phyloP scores from a whole-genome alignment of 2,888 invertebrate species.

The Plebejus anna region DNA sequence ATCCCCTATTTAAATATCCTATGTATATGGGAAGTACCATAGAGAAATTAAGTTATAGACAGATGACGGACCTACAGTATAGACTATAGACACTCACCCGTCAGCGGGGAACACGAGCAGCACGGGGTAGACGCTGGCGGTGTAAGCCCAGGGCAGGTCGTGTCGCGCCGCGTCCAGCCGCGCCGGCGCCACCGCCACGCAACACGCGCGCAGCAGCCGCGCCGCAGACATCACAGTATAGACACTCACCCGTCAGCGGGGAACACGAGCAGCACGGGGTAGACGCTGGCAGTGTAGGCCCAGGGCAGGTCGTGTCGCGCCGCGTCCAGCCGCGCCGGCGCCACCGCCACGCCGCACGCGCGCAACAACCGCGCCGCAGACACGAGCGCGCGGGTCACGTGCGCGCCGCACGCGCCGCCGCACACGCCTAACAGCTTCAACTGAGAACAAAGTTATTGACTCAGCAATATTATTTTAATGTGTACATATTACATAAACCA shows the following conservation, averaged over 20 bases:
- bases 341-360: slow-evolving; percentile 55
- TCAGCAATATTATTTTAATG: not conserved
- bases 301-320: slow-evolving; percentile 92
- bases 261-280: slow-evolving; percentile 90
- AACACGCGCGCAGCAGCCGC: slow-evolving; percentile 79
- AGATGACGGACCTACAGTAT: too few relatives aligned
- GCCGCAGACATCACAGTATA: slow-evolving; percentile 75
- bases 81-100: slow-evolving; percentile 63
- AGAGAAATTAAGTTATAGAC: too few relatives aligned
- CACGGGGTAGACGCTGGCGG: slow-evolving; percentile 88
- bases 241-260: slow-evolving; percentile 82
- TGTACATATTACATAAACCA: not conserved
- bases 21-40: too few relatives aligned
- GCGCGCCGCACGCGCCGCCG: slow-evolving; percentile 87
- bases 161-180: slow-evolving; percentile 90
- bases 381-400: slow-evolving; percentile 84
- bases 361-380: slow-evolving; percentile 83
- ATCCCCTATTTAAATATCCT: too few relatives aligned
- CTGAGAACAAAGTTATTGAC: slow-evolving; percentile 53
- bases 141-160: slow-evolving; percentile 93
- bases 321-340: slow-evolving; percentile 87
- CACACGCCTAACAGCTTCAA: slow-evolving; percentile 86
- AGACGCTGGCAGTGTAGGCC: slow-evolving; percentile 88
- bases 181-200: slow-evolving; percentile 63
- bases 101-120: slow-evolving; percentile 88